Base-by-base conservation (phyloP, 2,113 vertebrate species). In the Macrotus californicus region DNA sequence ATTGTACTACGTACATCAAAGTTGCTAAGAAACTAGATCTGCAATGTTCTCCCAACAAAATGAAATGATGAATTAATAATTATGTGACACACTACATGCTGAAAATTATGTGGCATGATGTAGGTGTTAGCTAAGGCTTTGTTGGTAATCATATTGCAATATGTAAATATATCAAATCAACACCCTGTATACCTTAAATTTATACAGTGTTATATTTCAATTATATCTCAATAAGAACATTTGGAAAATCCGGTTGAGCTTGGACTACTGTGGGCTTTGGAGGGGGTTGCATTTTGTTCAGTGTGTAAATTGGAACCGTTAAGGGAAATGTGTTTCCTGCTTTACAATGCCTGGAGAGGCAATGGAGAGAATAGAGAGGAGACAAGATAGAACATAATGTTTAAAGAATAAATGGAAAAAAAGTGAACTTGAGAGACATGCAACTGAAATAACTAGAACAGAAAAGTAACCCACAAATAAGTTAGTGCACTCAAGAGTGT, bases 401-500 rank as follows among this genome's bases (percentile, higher is more conserved):
- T 93, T 91, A 43, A 73, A 46, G 18, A 69, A 4, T 18, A 90
- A 87, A 89, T 11, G 2, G 26, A 61, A 21, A 46, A 73, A 31
- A 73, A 7, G n/a, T 0, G 64, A 59, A 15, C 22, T 87, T 43
- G 22, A 1, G 46, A 83, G 67, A 29, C 7, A 59, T 48, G 6
- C 36, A 90, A 87, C 4, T 48, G 10, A 89, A 54, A 9, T 2
- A 94, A 73, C 6, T 75, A 39, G 4, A 93, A 12, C 12, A 83
- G 4, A 4, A 4, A 56, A 96, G 41, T 56, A 90, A n/a, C 0
- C 3, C 14, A 41, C 0, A 52, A 61, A 64, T 43, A 6, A 29
- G 56, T n/a, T 7, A 26, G 1, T 67, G 2, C 2, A 67, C 3
- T 2, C 10, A 8, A 8, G 8, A 39, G 29, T 26, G 11, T 22